A percentile compares a stretch with the other conserved stretches of the same genome.
These are phyloP conservation scores for Kryptolebias marmoratus DNA, from an alignment of 2,113 vertebrate species.

Conservation along the genomic window DNA sequence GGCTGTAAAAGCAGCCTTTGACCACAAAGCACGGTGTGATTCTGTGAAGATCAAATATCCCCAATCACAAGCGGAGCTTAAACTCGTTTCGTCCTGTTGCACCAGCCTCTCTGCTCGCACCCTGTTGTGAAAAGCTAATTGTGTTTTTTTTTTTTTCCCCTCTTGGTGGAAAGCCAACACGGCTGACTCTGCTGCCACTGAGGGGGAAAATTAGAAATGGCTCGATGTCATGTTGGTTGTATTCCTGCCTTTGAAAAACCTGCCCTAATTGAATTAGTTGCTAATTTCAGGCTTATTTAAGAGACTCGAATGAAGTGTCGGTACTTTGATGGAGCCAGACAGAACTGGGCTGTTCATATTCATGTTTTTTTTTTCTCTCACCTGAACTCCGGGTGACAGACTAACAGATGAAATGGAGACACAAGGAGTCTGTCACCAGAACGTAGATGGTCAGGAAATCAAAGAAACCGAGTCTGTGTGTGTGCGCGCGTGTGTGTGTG, in stretches of 20 bases:
- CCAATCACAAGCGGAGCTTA: constrained; percentile 19
- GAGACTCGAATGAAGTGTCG: constrained; percentile 17
- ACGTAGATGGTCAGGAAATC: constrained; percentile 41
- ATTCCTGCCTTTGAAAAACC: constrained; percentile 62
- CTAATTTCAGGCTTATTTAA: constrained; percentile 71
- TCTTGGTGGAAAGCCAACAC: constrained; percentile 52
- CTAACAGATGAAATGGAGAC: constrained; percentile 28
- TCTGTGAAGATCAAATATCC: constrained; percentile 9
- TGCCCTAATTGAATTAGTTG: constrained; percentile 69
- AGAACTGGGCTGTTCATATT: constrained; percentile 39
- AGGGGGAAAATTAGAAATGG: constrained; percentile 68
- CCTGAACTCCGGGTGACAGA: constrained; percentile 31
- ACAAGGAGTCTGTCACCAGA: constrained; percentile 39
- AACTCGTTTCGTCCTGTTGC: constrained; percentile 49
- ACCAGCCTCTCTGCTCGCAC: constrained; percentile 40
- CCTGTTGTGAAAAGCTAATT: constrained; percentile 52
- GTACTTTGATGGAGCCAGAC: constrained; percentile 44
- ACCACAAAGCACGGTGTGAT: constrained; percentile 4
- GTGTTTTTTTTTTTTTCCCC: constrained; percentile 37
- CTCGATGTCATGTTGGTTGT: constrained; percentile 55
- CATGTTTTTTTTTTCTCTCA: constrained; percentile 7
- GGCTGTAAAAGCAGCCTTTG: background rate
- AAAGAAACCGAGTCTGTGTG: background rate
- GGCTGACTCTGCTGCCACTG: constrained; percentile 41
- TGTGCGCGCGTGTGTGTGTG: constrained; percentile 31